phyloP scores from a whole-genome alignment of 2,113 vertebrate genomes.

The Otis tarda region DNA sequence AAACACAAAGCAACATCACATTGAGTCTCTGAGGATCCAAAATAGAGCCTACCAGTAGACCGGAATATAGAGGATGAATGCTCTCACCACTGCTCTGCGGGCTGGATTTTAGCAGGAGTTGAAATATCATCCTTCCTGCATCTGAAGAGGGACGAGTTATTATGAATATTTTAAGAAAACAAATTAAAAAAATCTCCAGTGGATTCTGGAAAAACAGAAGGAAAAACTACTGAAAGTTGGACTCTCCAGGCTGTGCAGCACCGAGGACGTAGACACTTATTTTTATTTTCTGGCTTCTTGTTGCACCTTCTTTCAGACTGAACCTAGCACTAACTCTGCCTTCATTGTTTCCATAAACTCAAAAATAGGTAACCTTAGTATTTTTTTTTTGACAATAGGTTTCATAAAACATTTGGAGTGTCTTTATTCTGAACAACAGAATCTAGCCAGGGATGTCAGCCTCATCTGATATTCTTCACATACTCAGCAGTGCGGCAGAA shows the following conservation, averaged over 20 bases:
- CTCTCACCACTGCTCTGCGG: neutral
- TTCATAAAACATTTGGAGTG: neutral
- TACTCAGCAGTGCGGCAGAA: neutral
- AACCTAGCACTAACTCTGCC: neutral
- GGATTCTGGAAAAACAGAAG: conserved; percentile 22
- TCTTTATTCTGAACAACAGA: neutral
- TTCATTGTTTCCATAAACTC: neutral
- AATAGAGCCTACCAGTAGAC: neutral
- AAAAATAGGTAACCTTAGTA: neutral
- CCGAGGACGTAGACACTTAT: neutral
- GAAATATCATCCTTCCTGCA: neutral
- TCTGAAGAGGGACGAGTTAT: neutral
- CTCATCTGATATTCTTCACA: neutral
- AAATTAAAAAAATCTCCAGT: neutral
- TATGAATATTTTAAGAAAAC: conserved; percentile 1
- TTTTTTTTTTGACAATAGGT: neutral
- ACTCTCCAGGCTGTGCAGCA: neutral
- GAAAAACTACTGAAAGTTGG: neutral
- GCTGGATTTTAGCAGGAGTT: neutral
- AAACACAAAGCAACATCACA: neutral
- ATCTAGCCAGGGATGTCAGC: neutral
- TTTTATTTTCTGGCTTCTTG: neutral
- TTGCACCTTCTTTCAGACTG: neutral
- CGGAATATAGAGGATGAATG: neutral
- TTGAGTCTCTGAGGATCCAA: neutral